phyloP scores from a whole-genome alignment of 2,888 invertebrate genomes.

The Meandrusa payeni region DNA sequence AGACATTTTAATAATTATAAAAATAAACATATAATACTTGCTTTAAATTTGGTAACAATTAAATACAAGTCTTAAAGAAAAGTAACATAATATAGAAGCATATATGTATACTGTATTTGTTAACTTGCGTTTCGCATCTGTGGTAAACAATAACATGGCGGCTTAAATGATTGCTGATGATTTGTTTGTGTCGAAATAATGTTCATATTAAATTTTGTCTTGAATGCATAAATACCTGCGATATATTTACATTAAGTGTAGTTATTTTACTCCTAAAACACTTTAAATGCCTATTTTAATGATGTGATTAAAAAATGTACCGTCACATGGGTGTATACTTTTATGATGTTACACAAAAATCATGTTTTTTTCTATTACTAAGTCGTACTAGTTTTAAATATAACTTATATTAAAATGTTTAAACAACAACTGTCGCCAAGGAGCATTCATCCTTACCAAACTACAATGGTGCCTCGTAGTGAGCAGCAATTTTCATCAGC shows the following conservation, averaged over 20 bases:
- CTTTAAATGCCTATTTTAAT: not conserved
- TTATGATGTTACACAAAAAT: constrained; percentile 7
- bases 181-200: constrained; percentile 11
- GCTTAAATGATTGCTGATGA: constrained; percentile 3
- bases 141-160: constrained; percentile 12
- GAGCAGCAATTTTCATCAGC: constrained; percentile 70
- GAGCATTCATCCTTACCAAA: constrained; percentile 74
- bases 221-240: not conserved
- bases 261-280: not conserved
- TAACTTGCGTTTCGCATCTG: not conserved
- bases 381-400: constrained; percentile 15
- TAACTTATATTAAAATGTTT: constrained; percentile 54
- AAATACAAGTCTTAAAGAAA: too few species aligned
- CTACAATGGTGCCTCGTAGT: constrained; percentile 69
- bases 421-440: constrained; percentile 71
- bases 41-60: too few species aligned
- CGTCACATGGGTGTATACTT: constrained; percentile 6
- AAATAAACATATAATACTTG: too few species aligned
- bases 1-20: too few species aligned
- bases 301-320: constrained; percentile 6
- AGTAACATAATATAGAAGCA: too few species aligned
- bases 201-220: constrained; percentile 1
- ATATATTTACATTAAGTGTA: not conserved
- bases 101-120: too few species aligned
- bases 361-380: constrained; percentile 17